These are phyloP conservation scores for Oxyscelio sp. DNA, from an alignment of 2,888 invertebrate genomes.

Conservation along the genomic window DNA sequence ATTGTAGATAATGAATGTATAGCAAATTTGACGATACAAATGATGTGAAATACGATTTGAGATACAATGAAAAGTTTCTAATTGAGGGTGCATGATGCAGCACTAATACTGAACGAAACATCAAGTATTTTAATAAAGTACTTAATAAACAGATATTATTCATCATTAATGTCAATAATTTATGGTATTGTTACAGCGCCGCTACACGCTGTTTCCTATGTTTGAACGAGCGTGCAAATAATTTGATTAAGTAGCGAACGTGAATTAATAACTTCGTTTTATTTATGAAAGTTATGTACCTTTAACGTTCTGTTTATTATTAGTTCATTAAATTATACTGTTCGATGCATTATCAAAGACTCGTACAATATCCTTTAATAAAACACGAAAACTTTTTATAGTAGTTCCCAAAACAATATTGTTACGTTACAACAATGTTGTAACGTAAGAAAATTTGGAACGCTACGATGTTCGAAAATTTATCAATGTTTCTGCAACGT, in stretches of 20 bases:
- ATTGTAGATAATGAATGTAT: constrained; percentile 36
- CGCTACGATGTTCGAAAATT: no score
- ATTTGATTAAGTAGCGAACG: constrained; percentile 33
- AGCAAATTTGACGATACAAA: constrained; percentile 18
- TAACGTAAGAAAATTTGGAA: no score
- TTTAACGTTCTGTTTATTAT: constrained; percentile 4
- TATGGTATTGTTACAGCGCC: constrained; percentile 36
- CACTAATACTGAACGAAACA: constrained; percentile 21
- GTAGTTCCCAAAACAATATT: no score
- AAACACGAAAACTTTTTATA: no score
- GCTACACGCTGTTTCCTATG: constrained; percentile 11
- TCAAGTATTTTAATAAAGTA: constrained; percentile 35
- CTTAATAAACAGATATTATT: constrained; percentile 46
- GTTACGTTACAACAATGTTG: no score
- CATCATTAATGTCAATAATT: constrained; percentile 45
- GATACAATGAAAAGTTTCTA: constrained; percentile 38
- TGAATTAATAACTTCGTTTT: constrained; percentile 34
- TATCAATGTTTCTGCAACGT: no score
- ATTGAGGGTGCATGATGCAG: constrained; percentile 25
- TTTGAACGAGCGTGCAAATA: constrained; percentile 30
- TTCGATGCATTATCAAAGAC: no score
- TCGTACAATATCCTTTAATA: no score
- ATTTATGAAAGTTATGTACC: constrained; percentile 18
- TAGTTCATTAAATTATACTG: no score
- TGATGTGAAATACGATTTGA: constrained; percentile 36